Conservation (phyloP, 1,140 invertebrate genomes). For the Metopolophium dirhodum region DNA sequence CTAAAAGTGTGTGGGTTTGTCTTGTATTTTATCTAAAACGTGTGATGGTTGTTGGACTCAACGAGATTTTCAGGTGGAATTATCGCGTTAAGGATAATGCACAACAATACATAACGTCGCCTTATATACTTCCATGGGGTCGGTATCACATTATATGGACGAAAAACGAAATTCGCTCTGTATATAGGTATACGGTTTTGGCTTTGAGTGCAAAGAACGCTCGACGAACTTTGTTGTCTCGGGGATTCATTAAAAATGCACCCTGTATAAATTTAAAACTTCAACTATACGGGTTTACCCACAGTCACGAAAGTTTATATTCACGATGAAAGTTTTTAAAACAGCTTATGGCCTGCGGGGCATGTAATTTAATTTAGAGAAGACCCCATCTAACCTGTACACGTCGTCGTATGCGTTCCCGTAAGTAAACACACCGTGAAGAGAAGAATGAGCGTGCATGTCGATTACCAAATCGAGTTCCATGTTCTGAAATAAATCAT, state of each 20-base stretch:
- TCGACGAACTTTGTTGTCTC: background rate
- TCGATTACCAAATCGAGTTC: slow-evolving; percentile 93
- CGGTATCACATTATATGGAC: background rate
- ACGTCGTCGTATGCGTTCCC: slow-evolving; percentile 96
- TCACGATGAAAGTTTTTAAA: background rate
- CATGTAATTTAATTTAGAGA: slow-evolving; percentile 25
- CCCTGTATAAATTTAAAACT: background rate
- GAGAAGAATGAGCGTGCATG: slow-evolving; percentile 90
- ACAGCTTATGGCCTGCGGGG: background rate
- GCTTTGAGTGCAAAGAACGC: background rate
- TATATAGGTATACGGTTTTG: background rate
- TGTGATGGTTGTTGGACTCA: too few species aligned
- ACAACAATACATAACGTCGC: background rate
- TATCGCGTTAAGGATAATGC: background rate
- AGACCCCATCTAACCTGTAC: slow-evolving; percentile 70
- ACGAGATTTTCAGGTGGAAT: background rate
- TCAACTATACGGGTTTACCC: background rate
- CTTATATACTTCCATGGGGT: background rate
- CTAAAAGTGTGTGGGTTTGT: too few species aligned
- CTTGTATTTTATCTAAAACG: too few species aligned
- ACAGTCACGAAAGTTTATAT: background rate
- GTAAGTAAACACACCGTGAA: slow-evolving; percentile 93
- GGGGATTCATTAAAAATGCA: background rate
- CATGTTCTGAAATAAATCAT: slow-evolving; percentile 68
- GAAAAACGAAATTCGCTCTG: background rate